Evolutionary conservation across 1,140 invertebrate species (phyloP).

Genomic region (Trichoplusia ni): DNA sequence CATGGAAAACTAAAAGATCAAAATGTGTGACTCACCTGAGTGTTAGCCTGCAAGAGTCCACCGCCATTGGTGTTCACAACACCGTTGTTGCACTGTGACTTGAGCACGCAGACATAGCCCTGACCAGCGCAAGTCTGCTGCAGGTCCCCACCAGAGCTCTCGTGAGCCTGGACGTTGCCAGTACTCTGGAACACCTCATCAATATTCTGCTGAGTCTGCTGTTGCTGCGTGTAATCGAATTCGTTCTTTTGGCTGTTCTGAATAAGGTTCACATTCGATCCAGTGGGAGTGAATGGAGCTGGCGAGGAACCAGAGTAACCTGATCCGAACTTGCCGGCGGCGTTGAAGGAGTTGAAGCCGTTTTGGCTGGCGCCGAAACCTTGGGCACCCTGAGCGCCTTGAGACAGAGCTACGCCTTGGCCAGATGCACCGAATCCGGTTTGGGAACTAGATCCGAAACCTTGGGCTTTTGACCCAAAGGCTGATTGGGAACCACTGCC

Average conservation of each 20-base stretch:
- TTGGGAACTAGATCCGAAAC: conserved; percentile 28
- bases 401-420: too few relatives aligned
- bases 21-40: conserved; percentile 57
- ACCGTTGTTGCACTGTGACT: conserved; percentile 82
- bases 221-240: conserved; percentile 59
- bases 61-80: conserved; percentile 77
- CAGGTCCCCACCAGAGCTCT: conserved; percentile 54
- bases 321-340: conserved; percentile 38
- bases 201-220: conserved; percentile 59
- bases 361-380: conserved; percentile 14
- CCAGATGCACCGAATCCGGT: neutral
- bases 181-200: conserved; percentile 59
- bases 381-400: neutral
- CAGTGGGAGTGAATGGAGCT: conserved; percentile 53
- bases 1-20: neutral
- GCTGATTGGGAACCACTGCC: conserved; percentile 8
- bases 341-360: conserved; percentile 20
- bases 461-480: conserved; percentile 34
- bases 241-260: conserved; percentile 62
- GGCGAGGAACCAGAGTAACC: conserved; percentile 66
- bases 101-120: conserved; percentile 82
- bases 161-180: conserved; percentile 52
- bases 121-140: conserved; percentile 79
- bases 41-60: conserved; percentile 75
- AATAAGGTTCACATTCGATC: conserved; percentile 64